Base-by-base conservation (phyloP, 2,113 vertebrate genomes). In the Atractosteus spatula region DNA sequence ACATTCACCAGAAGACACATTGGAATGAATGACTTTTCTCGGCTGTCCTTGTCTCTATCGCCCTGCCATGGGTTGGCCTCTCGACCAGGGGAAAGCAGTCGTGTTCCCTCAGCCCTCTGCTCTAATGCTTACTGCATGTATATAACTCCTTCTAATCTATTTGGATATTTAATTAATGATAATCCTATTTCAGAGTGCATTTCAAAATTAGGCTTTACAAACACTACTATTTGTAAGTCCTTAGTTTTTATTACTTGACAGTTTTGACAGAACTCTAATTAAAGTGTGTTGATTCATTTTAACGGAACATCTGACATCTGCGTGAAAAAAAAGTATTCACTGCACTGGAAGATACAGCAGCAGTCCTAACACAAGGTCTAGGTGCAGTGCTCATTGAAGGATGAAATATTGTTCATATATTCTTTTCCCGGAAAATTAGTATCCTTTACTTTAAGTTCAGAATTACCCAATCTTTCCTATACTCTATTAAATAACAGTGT, bases 341-440 rank as follows among this genome's bases (percentile, higher is more conserved):
- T 29, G 29, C 29, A 29, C 29, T 56, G 11, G 64, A 59, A 13
- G 14, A 11, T 16, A 56, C 42, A 8, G 13, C 2, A 55, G 17
- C 13, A 16, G 12, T 41, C 63, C 56, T 66, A 29, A 62, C 14
- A 17, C n/a, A 29, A 29, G 29, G 29, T 29, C 29, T 29, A 29
- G 4, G 41, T 11, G 10, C 59, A 13, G 17, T 66, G 41, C 55
- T 67, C 69, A 59, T 62, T 74, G 29, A 64, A 75, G 73, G 59
- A 65, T 7, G 29, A 62, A 55, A 75, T 71, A 77, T 67, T 79
- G 57, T 42, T 73, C 61, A 69, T 79, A 54, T 71, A 72, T 71
- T 59, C 45, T n/a, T 62, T 66, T 57, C 44, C 5, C 1, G 69
- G 51, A 73, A 68, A 45, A 74, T 73, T 66, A 16, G 65, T 62